A percentile compares a stretch with the other conserved stretches of the same genome.
These are phyloP conservation scores for Rhagium mordax DNA, from an alignment of 2,888 invertebrate genomes.

Conservation along the genomic window DNA sequence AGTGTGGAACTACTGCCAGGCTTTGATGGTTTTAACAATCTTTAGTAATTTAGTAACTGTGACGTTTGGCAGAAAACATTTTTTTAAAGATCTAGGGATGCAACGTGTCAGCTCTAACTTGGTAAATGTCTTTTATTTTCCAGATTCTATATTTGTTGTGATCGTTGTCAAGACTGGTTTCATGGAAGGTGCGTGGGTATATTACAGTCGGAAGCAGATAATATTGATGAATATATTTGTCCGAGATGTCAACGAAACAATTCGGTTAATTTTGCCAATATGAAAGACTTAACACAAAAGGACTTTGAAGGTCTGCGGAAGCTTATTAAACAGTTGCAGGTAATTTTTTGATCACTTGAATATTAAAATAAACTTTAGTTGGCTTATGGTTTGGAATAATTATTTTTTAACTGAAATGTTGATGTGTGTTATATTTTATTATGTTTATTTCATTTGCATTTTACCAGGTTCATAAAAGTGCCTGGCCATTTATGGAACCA, in stretches of 20 bases:
- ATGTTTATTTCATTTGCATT: constrained; percentile 51
- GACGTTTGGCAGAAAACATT: too few species aligned
- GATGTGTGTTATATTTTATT: neutral
- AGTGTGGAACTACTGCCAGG: too few species aligned
- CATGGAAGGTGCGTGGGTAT: constrained; percentile 98
- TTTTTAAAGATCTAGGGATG: too few species aligned
- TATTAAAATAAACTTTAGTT: neutral
- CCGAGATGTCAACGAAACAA: constrained; percentile 95
- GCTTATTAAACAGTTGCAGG: constrained; percentile 91
- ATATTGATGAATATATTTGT: constrained; percentile 96
- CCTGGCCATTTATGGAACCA: constrained; percentile 98
- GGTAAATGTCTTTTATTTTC: too few species aligned
- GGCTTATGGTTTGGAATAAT: too few species aligned
- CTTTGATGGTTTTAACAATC: too few species aligned
- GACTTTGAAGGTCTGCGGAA: constrained; percentile 89
- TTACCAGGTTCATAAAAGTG: constrained; percentile 89
- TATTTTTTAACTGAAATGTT: too few species aligned
- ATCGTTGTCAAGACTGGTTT: constrained; percentile 99
- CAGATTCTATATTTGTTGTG: constrained; percentile 99
- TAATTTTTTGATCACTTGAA: constrained; percentile 61
- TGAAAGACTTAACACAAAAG: constrained; percentile 85
- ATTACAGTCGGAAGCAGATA: constrained; percentile 92
- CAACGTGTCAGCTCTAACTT: too few species aligned
- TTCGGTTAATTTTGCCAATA: constrained; percentile 90
- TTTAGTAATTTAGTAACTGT: too few species aligned